Evolutionary conservation across 2,113 vertebrate genomes (phyloP), one percentile per base, ranked within the genome.

Genomic region (Forbesichthys papilliferus): DNA sequence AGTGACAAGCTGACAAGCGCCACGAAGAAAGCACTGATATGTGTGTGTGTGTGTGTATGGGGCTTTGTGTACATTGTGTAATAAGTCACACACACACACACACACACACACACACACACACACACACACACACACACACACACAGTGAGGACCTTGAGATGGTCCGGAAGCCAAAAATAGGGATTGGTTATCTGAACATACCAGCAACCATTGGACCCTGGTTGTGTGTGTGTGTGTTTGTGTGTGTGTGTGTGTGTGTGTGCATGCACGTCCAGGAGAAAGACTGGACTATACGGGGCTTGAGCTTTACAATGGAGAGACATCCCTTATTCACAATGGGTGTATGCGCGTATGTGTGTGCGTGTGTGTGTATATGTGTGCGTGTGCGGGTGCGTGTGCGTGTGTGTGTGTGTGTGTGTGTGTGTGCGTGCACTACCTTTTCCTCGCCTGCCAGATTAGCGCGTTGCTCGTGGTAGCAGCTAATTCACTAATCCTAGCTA

Each of bases 141-240:
- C 57, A 68, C 63, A 71, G 36, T 42, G 36, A 42, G 48, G 57
- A 27, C 69, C 69, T 81, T 55, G 51, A 61, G 12, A 59, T 46
- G 73, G 71, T 63, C 61, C 7, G 36, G 0, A 36, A 75, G 86
- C 84, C 88, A 88, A 75, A 73, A 71, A 81, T 16, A 73, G 77
- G 81, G 80, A 83, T 88, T 88, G 82, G 65, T 89, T 90, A 87
- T 92, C 88, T 86, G 80, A 82, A 56, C 69, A 78, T 69, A 89
- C 78, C 88, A 91, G 84, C 87, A 83, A 87, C 84, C 84, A 77
- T 51, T 66, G 70, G 72, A 86, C 64, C 47, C 71, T 16, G 47
- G 72, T 68, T 66, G 53, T 55, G 53, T 55, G 53, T 18, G n/a
- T 55, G 53, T 11, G 10, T 52, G 49, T 52, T 10, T 58, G 56